phyloP scores from a whole-genome alignment of 2,888 invertebrate species.

The Agrochola circellaris region DNA sequence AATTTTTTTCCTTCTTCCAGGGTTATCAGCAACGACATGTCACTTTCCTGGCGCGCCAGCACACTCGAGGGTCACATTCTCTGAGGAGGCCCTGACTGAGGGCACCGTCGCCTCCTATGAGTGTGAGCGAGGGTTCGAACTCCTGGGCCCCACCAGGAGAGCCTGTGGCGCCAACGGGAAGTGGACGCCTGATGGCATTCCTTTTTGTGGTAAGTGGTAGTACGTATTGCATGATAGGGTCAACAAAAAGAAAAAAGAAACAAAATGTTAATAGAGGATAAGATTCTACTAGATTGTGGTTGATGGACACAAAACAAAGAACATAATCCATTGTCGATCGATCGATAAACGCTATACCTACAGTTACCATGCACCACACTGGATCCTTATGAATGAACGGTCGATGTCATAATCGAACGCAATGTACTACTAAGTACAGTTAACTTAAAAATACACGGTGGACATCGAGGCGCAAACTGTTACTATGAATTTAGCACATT shows the following conservation, averaged over 20 bases:
- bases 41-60: conserved; percentile 98
- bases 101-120: conserved; percentile 95
- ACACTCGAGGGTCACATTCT: conserved; percentile 95
- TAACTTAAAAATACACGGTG: background rate
- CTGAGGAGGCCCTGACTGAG: conserved; percentile 90
- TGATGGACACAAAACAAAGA: background rate
- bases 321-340: background rate
- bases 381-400: background rate
- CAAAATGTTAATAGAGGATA: background rate
- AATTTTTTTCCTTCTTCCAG: conserved; percentile 65
- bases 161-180: conserved; percentile 93
- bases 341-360: background rate
- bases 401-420: background rate
- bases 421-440: background rate
- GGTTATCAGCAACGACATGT: conserved; percentile 88
- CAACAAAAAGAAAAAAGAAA: background rate
- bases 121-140: conserved; percentile 97
- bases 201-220: conserved; percentile 96
- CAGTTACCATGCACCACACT: background rate
- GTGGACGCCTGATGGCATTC: conserved; percentile 97
- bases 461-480: background rate
- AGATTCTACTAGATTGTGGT: background rate
- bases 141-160: conserved; percentile 96
- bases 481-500: background rate
- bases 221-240: background rate